phyloP scores from a whole-genome alignment of 2,113 vertebrate species.

The Ceyx melanurus region DNA sequence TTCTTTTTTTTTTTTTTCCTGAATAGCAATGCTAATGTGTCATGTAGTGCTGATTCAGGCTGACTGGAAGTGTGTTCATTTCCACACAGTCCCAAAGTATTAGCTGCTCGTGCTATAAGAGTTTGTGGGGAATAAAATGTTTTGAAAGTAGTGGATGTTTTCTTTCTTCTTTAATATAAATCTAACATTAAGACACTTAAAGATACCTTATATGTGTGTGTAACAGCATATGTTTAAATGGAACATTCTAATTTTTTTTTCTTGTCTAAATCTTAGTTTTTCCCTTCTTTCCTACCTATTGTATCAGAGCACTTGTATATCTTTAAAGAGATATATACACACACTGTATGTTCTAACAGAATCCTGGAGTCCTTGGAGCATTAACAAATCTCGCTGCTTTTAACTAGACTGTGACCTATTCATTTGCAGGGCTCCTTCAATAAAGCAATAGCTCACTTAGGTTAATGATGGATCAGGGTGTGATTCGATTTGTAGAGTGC shows the following conservation, averaged over 20 bases:
- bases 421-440: slow-evolving; percentile 69
- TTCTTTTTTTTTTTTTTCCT: background rate
- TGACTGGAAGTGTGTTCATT: slow-evolving; percentile 47
- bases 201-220: background rate
- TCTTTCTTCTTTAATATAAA: background rate
- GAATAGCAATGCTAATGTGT: slow-evolving; percentile 65
- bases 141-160: slow-evolving; percentile 3
- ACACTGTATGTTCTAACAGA: slow-evolving; percentile 37
- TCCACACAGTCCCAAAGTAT: slow-evolving; percentile 25
- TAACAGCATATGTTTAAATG: background rate
- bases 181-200: background rate
- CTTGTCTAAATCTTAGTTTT: background rate
- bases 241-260: background rate
- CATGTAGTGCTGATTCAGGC: slow-evolving; percentile 28
- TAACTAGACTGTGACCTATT: slow-evolving; percentile 74
- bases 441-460: slow-evolving; percentile 66
- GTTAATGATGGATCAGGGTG: slow-evolving; percentile 76
- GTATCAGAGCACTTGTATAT: background rate
- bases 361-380: slow-evolving; percentile 54
- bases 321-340: background rate
- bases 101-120: slow-evolving; percentile 24
- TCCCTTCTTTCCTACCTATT: background rate
- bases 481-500: slow-evolving; percentile 67
- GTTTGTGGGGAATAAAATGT: background rate
- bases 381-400: slow-evolving; percentile 75